Conservation (phyloP, 2,888 invertebrate genomes). For the Latrodectus elegans region DNA sequence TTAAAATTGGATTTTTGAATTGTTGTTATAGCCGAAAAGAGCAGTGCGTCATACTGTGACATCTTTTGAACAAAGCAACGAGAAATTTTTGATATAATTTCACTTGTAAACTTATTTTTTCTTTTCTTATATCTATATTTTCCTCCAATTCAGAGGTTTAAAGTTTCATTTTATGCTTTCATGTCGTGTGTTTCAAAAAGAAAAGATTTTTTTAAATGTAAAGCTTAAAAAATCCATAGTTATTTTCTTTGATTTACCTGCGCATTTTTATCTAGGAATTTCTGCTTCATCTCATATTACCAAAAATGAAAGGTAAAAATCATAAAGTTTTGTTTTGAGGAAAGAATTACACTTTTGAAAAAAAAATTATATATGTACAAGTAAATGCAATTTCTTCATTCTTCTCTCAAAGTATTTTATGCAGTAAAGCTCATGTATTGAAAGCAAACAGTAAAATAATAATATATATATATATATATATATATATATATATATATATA, state of each 20-base stretch:
- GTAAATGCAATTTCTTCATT: too few relatives aligned
- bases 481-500: too few relatives aligned
- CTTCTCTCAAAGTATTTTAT: too few relatives aligned
- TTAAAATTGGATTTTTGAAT: slow-evolving; percentile 56
- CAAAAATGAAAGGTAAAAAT: neutral
- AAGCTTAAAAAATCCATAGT: neutral
- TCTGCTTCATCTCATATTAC: neutral
- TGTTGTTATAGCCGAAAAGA: slow-evolving; percentile 58
- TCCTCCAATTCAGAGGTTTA: slow-evolving; percentile 31
- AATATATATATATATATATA: too few relatives aligned
- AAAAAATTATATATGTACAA: too few relatives aligned
- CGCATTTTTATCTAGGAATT: neutral
- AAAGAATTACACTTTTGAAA: too few relatives aligned
- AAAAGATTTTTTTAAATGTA: slow-evolving; percentile 13
- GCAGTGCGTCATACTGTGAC: slow-evolving; percentile 35
- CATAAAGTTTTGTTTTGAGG: too few relatives aligned
- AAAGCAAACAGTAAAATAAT: too few relatives aligned
- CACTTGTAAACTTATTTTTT: slow-evolving; percentile 18
- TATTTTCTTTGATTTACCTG: neutral
- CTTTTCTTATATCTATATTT: slow-evolving; percentile 28
- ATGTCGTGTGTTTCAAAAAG: slow-evolving; percentile 23
- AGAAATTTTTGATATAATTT: slow-evolving; percentile 41
- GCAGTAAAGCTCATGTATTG: too few relatives aligned
- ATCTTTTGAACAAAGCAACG: slow-evolving; percentile 9
- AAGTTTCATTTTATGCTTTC: slow-evolving; percentile 38